Evolutionary conservation across 1,140 invertebrate species (phyloP).

Genomic region (Drosophila mauritiana): DNA sequence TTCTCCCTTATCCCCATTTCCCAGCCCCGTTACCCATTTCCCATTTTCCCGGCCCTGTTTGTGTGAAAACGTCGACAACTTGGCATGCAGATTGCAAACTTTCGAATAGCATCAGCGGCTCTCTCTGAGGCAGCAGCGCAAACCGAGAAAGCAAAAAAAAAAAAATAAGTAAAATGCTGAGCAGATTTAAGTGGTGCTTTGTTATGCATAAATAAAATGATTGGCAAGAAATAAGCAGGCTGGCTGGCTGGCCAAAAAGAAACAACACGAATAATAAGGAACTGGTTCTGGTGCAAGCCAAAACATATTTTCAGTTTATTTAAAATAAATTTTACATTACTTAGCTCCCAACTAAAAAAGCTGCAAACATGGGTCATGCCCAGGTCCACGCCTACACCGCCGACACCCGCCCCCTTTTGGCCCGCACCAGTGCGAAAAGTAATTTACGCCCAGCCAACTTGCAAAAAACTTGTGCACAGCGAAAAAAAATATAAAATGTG

Average conservation of each 20-base stretch:
- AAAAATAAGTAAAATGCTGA: constrained; percentile 56
- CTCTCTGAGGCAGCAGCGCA: constrained; percentile 30
- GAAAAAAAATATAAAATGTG: not conserved
- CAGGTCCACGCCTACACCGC: constrained; percentile 10
- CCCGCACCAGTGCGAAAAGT: constrained; percentile 49
- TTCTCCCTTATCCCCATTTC: not conserved
- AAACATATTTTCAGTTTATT: constrained; percentile 82
- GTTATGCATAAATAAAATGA: constrained; percentile 83
- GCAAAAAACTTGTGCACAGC: constrained; percentile 34
- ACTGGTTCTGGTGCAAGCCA: constrained; percentile 21
- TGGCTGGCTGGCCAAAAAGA: not conserved
- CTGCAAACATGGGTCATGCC: constrained; percentile 51
- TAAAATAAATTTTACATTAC: constrained; percentile 83
- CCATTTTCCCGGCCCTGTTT: constrained; percentile 60
- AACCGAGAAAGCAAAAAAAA: constrained; percentile 35
- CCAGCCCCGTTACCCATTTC: constrained; percentile 13
- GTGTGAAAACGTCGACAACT: constrained; percentile 82
- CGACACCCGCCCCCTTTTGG: constrained; percentile 4
- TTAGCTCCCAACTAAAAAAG: constrained; percentile 63
- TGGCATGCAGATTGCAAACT: constrained; percentile 82
- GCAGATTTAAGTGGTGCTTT: constrained; percentile 82
- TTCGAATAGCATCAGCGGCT: constrained; percentile 67
- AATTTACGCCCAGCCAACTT: constrained; percentile 68
- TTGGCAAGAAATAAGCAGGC: constrained; percentile 70
- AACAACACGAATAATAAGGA: constrained; percentile 16